Evolutionary conservation across 2,888 invertebrate genomes (phyloP), one percentile per base, ranked within the genome.

Genomic region (Corbicula japonica): DNA sequence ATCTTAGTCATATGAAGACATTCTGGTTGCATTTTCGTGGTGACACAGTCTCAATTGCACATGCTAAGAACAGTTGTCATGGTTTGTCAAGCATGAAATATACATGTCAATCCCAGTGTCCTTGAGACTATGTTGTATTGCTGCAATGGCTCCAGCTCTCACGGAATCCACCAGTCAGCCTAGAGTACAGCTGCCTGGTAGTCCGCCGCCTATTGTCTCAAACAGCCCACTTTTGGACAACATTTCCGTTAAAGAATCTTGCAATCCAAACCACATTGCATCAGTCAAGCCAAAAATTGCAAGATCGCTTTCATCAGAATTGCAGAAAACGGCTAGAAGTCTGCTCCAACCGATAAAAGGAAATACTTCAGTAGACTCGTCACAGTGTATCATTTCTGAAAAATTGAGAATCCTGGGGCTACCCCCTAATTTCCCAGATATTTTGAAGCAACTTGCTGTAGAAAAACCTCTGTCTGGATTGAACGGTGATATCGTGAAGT

Each of bases 101-200:
- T 90, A 76, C 83, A 90, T 91, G 90, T 89, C 87, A 72, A 84
- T 83, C 61, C 87, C 89, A 63, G 83, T 90, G 86, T 87, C 91
- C 77, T 87, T 90, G 87, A 90, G 91, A 90, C 86, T 90, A 91
- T 91, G 92, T 87, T 91, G 92, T 86, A 86, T 91, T 86, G 91
- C 91, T 87, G 92, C 91, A 95, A 97, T 98, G 97, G 97, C 97
- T 95, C 97, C 97, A 95, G 97, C 97, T 95, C 96, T 97, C 94
- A 96, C 97, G 93, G 97, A 97, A 95, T 95, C 94, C 71, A 95
- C 90, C 83, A 90, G 91, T 74, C 91, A 92, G 85, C 88, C 92
- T 76, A 86, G 90, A 86, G 91, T 91, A 75, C 91, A 91, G 83
- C 82, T 92, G 72, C 87, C 90, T 32, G 80, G 81, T 68, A 76